Evolutionary conservation across 2,113 vertebrate genomes (phyloP).

Genomic region (Coptodon rendalli): DNA sequence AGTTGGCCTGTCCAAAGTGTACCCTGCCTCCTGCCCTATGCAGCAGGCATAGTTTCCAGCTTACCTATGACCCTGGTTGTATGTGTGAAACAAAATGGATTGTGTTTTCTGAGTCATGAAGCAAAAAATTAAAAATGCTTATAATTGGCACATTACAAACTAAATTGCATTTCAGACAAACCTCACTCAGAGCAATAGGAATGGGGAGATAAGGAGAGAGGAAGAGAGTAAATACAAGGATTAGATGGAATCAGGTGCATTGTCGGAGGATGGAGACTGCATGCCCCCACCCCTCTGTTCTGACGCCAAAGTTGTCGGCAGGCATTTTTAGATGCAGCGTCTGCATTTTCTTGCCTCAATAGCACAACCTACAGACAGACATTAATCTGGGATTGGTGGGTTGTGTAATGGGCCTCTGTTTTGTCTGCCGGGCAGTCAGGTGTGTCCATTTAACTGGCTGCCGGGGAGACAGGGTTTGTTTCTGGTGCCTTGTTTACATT

Average conservation of each 20-base stretch:
- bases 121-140: not conserved
- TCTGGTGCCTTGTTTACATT: conserved; percentile 58
- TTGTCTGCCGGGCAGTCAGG: conserved; percentile 50
- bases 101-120: not conserved
- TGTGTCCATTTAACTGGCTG: conserved; percentile 39
- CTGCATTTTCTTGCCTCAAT: not conserved
- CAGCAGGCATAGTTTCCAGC: not conserved
- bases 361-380: not conserved
- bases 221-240: not conserved
- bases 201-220: conserved; percentile 3
- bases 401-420: conserved; percentile 39
- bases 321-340: not conserved
- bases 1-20: not conserved
- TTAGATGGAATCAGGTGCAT: conserved; percentile 12
- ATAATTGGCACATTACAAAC: not conserved
- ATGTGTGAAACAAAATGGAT: not conserved
- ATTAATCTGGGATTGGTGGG: conserved; percentile 8
- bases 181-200: not conserved
- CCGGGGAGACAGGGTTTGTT: conserved; percentile 26
- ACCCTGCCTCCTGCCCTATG: not conserved
- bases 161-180: not conserved
- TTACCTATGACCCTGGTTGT: not conserved
- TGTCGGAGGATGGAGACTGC: not conserved
- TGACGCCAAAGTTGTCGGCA: not conserved
- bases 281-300: not conserved